Evolutionary conservation across 2,797 vertebrate genomes (phyloP).

Genomic region (Artibeus jamaicensis): DNA sequence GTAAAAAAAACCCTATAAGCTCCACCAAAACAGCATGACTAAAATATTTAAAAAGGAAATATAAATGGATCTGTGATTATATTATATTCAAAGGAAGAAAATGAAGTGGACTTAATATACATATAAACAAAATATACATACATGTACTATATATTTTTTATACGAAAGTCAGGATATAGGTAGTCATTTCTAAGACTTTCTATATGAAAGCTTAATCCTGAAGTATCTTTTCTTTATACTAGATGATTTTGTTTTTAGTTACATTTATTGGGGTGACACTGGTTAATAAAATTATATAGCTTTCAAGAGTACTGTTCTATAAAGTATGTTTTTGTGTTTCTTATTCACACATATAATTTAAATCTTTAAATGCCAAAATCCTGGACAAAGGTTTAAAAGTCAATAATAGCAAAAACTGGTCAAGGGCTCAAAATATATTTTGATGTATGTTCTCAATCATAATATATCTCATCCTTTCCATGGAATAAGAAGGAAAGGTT

Average conservation of each 20-base stretch:
- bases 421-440: not conserved
- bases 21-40: not conserved
- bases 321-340: not conserved
- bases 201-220: not conserved
- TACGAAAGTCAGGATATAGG: not conserved
- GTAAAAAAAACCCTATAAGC: not conserved
- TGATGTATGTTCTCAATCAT: not conserved
- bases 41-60: not conserved
- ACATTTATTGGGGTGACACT: not conserved
- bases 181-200: not conserved
- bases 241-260: not conserved
- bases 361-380: not conserved
- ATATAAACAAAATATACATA: not conserved
- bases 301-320: not conserved
- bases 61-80: not conserved
- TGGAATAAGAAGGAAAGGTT: not conserved
- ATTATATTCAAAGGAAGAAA: not conserved
- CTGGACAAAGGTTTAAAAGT: not conserved
- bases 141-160: not conserved
- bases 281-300: not conserved
- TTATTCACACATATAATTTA: not conserved
- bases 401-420: not conserved
- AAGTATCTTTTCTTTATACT: not conserved
- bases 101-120: not conserved
- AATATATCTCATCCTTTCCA: not conserved